phyloP scores from a whole-genome alignment of 35 echinoderm and acorn worm species.

The Chiridota heheva region DNA sequence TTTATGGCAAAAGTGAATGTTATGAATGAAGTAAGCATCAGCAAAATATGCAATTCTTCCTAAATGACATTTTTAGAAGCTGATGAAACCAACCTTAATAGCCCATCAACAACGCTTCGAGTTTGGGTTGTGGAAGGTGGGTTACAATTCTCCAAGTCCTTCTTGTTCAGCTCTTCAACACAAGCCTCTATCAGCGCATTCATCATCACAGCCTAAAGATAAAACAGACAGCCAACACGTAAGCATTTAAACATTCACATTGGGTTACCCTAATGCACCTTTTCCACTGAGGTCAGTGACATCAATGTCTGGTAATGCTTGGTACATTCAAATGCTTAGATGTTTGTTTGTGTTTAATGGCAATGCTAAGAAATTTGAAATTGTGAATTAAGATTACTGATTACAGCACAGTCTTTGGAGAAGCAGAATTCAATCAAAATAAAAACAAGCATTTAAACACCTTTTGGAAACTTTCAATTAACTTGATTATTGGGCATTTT shows the following conservation, averaged over 20 bases:
- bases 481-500: no score
- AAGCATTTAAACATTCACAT: not conserved
- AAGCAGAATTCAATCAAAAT: no score
- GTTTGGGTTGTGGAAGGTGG: slow-evolving; percentile 31
- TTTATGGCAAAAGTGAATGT: not conserved
- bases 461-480: no score
- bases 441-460: no score
- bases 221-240: not conserved
- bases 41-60: no score
- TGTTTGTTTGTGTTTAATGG: not conserved
- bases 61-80: no score
- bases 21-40: no score
- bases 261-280: not conserved
- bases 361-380: not conserved
- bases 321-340: not conserved
- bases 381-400: not conserved
- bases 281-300: not conserved
- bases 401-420: not conserved
- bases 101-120: slow-evolving; percentile 51
- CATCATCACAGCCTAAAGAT: slow-evolving; percentile 82
- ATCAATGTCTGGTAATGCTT: not conserved
- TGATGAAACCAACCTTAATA: slow-evolving; percentile 52
- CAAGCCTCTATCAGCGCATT: slow-evolving; percentile 94
- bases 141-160: slow-evolving; percentile 53
- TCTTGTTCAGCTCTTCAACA: slow-evolving; percentile 93